These are phyloP conservation scores for Corticium candelabrum DNA, from an alignment of 37 sponge, comb jelly and placozoan species.

Conservation along the genomic window DNA sequence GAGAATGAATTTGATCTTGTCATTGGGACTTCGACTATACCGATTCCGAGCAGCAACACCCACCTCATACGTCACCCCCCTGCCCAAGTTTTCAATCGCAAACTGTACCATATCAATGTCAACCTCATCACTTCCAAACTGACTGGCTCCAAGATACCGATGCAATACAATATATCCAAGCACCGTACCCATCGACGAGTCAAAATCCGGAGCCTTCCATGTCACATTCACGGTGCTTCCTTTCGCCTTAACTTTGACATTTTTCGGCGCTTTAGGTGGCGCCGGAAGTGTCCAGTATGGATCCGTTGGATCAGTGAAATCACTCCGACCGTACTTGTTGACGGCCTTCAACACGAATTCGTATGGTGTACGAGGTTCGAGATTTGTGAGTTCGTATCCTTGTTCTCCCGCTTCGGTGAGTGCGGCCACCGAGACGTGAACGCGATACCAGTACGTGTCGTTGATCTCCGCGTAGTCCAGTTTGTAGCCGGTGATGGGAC, in stretches of 20 bases:
- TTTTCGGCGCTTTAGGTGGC: not conserved
- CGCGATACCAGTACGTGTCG: not conserved
- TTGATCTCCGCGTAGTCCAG: not conserved
- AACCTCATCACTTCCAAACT: not conserved
- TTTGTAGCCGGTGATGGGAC: conserved; percentile 2
- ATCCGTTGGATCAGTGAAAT: not conserved
- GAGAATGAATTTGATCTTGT: not conserved
- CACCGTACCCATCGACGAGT: not conserved
- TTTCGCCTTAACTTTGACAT: not conserved
- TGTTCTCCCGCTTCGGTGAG: too few species aligned
- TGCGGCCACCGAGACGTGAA: not conserved
- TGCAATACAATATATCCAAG: not conserved
- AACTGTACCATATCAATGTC: not conserved
- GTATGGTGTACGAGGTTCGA: not conserved
- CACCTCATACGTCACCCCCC: not conserved
- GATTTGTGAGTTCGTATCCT: not conserved
- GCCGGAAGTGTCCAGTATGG: not conserved
- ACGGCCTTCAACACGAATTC: not conserved
- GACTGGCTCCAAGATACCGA: not conserved
- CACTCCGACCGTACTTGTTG: not conserved
- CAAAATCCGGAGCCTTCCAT: not conserved
- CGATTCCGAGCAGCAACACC: not conserved
- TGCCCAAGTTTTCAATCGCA: not conserved
- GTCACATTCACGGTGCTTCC: not conserved
- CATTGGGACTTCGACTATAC: not conserved